Evolutionary conservation across 2,113 vertebrate species (phyloP).

Genomic region (Trinectes maculatus): DNA sequence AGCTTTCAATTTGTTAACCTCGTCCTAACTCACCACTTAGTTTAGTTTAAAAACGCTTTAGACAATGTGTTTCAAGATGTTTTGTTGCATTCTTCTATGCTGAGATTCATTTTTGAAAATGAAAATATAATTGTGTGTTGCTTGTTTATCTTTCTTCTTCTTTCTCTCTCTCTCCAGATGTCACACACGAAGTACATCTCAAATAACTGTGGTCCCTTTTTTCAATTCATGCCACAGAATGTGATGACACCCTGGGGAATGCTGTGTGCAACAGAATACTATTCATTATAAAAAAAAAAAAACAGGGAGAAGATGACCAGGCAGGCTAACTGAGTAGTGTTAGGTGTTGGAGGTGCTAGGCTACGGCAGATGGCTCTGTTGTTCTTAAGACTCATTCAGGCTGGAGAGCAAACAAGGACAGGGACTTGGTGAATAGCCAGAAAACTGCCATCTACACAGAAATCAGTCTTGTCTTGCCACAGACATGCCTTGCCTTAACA

Average conservation of each 20-base stretch:
- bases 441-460: conserved; percentile 1
- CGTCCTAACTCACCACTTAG: conserved; percentile 25
- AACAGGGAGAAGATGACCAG: background rate
- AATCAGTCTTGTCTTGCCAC: conserved; percentile 26
- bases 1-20: conserved; percentile 39
- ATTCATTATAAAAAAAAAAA: conserved; percentile 7
- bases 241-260: conserved; percentile 24
- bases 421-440: conserved; percentile 35
- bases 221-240: conserved; percentile 16
- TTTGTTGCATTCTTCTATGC: background rate
- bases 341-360: conserved; percentile 14
- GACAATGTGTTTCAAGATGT: background rate
- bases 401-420: conserved; percentile 16
- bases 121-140: background rate
- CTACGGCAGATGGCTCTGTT: conserved; percentile 5
- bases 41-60: conserved; percentile 31
- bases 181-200: conserved; percentile 53
- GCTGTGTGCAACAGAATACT: conserved; percentile 11
- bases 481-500: conserved; percentile 22
- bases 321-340: background rate
- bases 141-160: conserved; percentile 25
- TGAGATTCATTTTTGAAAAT: background rate
- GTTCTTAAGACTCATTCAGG: conserved; percentile 1
- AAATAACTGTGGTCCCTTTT: conserved; percentile 47
- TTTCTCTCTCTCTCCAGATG: conserved; percentile 20